These are phyloP conservation scores for Lasioglossum zephyrum DNA, from an alignment of 2,888 invertebrate genomes.

Conservation along the genomic window DNA sequence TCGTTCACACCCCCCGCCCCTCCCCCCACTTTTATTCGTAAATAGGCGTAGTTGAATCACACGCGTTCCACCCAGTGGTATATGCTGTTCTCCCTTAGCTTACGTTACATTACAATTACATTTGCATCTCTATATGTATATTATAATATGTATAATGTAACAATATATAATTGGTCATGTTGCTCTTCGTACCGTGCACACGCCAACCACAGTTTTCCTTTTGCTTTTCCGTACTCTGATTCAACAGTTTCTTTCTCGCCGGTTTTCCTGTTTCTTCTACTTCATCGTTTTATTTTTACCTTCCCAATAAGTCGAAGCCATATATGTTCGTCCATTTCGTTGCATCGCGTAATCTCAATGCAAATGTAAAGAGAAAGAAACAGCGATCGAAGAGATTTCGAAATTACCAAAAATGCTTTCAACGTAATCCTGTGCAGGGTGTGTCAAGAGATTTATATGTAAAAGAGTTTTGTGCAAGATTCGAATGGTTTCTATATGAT, in stretches of 20 bases:
- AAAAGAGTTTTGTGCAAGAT: too few relatives aligned
- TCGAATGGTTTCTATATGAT: too few relatives aligned
- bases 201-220: neutral
- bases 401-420: neutral
- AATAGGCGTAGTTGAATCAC: neutral
- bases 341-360: neutral
- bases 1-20: neutral
- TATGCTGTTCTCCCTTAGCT: neutral
- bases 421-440: neutral
- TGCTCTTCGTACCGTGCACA: neutral
- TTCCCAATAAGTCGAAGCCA: neutral
- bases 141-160: neutral
- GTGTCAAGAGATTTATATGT: too few relatives aligned
- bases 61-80: neutral
- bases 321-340: neutral
- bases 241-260: neutral
- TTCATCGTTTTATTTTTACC: neutral
- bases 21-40: neutral
- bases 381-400: neutral
- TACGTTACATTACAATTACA: neutral
- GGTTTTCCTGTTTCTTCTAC: neutral
- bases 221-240: neutral
- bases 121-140: slow-evolving; percentile 1
- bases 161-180: slow-evolving; percentile 3
- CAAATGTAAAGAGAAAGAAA: neutral